Evolutionary conservation across 2,888 invertebrate genomes (phyloP).

Genomic region (Boloria selene): DNA sequence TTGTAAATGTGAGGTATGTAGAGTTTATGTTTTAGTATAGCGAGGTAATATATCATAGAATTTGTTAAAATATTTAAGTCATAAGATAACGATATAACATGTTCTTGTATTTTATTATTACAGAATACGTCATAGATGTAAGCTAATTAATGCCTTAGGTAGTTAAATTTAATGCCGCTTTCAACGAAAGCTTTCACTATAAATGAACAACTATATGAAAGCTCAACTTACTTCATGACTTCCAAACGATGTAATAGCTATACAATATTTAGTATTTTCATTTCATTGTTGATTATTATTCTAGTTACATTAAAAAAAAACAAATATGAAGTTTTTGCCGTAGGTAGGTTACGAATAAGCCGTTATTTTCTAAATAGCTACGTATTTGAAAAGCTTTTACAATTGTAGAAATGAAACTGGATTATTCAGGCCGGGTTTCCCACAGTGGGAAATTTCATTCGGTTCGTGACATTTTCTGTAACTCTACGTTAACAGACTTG

Average conservation of each 20-base stretch:
- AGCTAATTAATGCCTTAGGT: conserved; percentile 2
- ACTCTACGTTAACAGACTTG: conserved; percentile 21
- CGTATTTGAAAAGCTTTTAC: conserved; percentile 17
- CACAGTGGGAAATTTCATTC: conserved; percentile 29
- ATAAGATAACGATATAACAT: neutral
- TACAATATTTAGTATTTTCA: too few relatives aligned
- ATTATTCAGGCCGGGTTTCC: conserved; percentile 29
- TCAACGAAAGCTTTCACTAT: conserved; percentile 10
- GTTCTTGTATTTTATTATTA: neutral
- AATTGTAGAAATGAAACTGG: conserved; percentile 24
- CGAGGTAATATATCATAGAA: too few relatives aligned
- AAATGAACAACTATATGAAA: conserved; percentile 13
- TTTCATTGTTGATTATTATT: too few relatives aligned
- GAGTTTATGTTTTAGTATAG: too few relatives aligned
- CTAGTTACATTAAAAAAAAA: too few relatives aligned
- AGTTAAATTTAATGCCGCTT: conserved; percentile 8
- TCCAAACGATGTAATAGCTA: too few relatives aligned
- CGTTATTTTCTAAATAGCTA: conserved; percentile 39
- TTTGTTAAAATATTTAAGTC: too few relatives aligned
- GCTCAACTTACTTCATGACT: conserved; percentile 3
- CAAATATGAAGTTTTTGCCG: neutral
- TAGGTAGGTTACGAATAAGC: conserved; percentile 5
- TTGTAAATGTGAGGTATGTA: too few relatives aligned
- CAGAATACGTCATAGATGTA: neutral
- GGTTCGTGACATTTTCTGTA: conserved; percentile 28